A percentile compares a stretch with the other conserved stretches of the same genome.
Conservation (phyloP, 2,797 vertebrate species). For the Thaleichthys pacificus region DNA sequence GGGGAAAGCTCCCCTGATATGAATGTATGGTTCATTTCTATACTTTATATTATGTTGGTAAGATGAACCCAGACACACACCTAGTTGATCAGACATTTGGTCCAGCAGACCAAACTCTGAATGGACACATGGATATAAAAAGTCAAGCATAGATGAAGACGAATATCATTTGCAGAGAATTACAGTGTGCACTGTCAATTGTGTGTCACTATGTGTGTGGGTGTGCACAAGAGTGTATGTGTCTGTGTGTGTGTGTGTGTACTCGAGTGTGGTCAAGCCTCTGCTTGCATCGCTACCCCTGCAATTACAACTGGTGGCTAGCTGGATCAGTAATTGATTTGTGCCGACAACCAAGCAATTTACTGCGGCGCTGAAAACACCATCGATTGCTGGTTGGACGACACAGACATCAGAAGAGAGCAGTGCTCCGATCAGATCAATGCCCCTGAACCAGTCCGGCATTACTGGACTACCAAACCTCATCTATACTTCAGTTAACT, state of each 20-base stretch:
- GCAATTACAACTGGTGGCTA: constrained; percentile 32
- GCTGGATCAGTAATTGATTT: constrained; percentile 42
- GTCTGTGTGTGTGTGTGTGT: not conserved
- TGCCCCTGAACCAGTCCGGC: constrained; percentile 32
- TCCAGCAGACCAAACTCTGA: too few species aligned
- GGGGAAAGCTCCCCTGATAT: too few species aligned
- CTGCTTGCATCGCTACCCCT: constrained; percentile 8
- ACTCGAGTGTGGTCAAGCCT: constrained; percentile 8
- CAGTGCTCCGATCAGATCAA: constrained; percentile 42
- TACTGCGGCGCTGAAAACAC: constrained; percentile 24
- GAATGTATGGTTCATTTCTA: too few species aligned
- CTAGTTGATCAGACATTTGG: too few species aligned
- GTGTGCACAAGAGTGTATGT: too few species aligned
- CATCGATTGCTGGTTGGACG: constrained; percentile 50
- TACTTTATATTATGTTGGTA: too few species aligned
- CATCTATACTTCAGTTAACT: not conserved
- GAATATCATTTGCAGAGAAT: not conserved
- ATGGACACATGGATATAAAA: not conserved
- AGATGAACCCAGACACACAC: too few species aligned
- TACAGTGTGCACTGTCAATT: not conserved
- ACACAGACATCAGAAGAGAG: constrained; percentile 43
- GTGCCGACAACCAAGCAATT: constrained; percentile 35
- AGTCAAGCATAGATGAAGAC: not conserved
- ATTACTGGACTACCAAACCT: not conserved
- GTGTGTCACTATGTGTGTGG: not conserved